These are phyloP conservation scores for Vidua chalybeata DNA, from an alignment of 2,113 vertebrate species.

Conservation along the genomic window DNA sequence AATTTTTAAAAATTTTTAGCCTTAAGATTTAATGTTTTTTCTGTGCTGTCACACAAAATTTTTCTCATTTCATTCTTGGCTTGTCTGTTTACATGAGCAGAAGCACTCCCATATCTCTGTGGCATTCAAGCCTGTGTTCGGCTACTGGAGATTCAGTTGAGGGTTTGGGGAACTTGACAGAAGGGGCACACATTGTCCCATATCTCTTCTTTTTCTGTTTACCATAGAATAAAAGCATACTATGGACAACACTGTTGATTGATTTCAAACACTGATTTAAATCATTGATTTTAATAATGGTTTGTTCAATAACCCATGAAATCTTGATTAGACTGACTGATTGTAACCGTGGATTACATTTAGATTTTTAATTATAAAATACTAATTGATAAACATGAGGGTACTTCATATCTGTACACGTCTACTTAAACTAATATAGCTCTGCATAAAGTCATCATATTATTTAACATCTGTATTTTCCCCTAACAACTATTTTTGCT, in stretches of 20 bases:
- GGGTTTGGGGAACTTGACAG: not conserved
- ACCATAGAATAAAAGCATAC: not conserved
- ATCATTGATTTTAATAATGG: not conserved
- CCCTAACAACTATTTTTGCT: not conserved
- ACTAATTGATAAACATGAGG: not conserved
- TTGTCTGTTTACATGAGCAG: not conserved
- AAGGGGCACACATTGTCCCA: not conserved
- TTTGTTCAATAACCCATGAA: not conserved
- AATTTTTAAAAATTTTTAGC: not conserved
- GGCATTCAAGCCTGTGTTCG: not conserved
- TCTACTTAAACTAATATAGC: not conserved
- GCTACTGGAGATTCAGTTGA: not conserved
- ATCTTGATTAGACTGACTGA: not conserved
- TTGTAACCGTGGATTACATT: not conserved
- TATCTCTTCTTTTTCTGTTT: not conserved
- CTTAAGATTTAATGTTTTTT: not conserved
- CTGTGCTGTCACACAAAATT: not conserved
- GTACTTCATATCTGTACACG: not conserved
- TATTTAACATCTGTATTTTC: not conserved
- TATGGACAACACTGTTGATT: not conserved
- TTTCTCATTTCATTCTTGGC: not conserved
- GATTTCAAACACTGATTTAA: slow-evolving; percentile 1
- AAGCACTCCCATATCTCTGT: not conserved
- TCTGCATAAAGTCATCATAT: not conserved
- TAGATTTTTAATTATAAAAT: slow-evolving; percentile 20